phyloP scores from a whole-genome alignment of 2,888 invertebrate species.

The Drosophila barbarae region DNA sequence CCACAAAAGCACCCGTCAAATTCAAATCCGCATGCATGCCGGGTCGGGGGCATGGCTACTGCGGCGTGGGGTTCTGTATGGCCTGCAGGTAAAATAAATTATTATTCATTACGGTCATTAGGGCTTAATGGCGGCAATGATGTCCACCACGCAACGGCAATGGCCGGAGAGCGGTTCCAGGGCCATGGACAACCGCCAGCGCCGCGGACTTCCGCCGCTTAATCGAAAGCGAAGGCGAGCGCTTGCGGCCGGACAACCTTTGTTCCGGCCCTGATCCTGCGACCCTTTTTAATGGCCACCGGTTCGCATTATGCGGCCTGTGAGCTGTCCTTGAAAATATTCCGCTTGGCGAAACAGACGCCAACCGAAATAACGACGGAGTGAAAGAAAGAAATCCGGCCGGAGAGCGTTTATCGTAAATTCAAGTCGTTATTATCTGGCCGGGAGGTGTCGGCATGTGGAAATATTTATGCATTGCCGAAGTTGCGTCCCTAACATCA shows the following conservation, averaged over 20 bases:
- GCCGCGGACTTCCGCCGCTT: conserved; percentile 69
- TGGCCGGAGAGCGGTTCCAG: conserved; percentile 26
- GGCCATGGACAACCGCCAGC: conserved; percentile 34
- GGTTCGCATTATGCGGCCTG: conserved; percentile 67
- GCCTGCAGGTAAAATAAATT: conserved; percentile 74
- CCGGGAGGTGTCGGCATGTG: conserved; percentile 49
- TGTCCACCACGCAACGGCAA: conserved; percentile 68
- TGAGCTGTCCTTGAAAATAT: conserved; percentile 67
- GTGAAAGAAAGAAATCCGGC: conserved; percentile 53
- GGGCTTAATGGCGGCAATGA: conserved; percentile 74
- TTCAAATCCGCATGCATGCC: conserved; percentile 51
- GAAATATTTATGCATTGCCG: conserved; percentile 67
- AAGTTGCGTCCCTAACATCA: conserved; percentile 53
- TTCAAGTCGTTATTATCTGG: conserved; percentile 67
- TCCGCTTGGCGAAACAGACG: conserved; percentile 30
- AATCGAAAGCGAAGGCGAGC: conserved; percentile 70
- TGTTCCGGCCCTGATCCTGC: conserved; percentile 36
- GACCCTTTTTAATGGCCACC: conserved; percentile 67
- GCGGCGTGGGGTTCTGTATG: conserved; percentile 14
- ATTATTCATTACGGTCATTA: conserved; percentile 75
- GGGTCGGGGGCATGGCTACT: conserved; percentile 1
- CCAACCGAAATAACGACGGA: conserved; percentile 29
- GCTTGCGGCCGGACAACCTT: conserved; percentile 66
- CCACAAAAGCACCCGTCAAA: conserved; percentile 27
- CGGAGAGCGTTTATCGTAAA: conserved; percentile 66